A percentile compares a stretch with the other conserved stretches of the same genome.
Evolutionary conservation across 2,113 vertebrate species (phyloP).

Genomic region (Telmatochromis sp.): DNA sequence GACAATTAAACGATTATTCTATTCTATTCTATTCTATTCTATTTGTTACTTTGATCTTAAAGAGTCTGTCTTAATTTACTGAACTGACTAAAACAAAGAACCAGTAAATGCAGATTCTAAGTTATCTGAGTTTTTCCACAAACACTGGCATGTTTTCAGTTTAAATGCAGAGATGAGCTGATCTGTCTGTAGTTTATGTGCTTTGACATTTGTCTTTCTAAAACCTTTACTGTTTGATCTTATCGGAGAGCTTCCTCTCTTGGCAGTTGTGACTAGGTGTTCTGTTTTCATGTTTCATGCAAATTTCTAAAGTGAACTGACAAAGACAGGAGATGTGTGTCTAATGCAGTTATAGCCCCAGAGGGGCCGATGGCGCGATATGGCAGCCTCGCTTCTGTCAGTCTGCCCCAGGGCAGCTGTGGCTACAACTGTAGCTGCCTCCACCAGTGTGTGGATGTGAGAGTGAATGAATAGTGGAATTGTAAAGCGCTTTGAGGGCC

Average conservation of each 20-base stretch:
- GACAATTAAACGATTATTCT: no score
- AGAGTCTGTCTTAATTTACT: neutral
- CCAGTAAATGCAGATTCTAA: neutral
- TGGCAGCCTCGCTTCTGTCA: neutral
- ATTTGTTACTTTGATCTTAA: neutral
- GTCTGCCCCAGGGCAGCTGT: neutral
- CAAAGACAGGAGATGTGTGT: neutral
- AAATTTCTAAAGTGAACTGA: neutral
- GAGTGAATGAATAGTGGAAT: rapidly evolving
- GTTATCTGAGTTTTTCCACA: neutral
- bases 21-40: no score
- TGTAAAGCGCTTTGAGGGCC: neutral
- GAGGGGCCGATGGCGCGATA: neutral
- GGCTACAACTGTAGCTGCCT: neutral
- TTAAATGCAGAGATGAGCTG: neutral
- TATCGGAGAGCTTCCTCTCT: neutral
- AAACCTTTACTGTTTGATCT: neutral
- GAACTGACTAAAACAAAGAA: neutral
- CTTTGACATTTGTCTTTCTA: neutral
- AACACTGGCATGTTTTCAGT: neutral
- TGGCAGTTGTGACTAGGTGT: neutral
- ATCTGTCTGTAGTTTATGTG: neutral
- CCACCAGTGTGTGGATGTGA: neutral
- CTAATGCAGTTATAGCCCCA: neutral
- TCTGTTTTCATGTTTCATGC: neutral